Evolutionary conservation across 2,113 vertebrate genomes (phyloP), one percentile per base, ranked within the genome.

Genomic region (Sialia sialis): DNA sequence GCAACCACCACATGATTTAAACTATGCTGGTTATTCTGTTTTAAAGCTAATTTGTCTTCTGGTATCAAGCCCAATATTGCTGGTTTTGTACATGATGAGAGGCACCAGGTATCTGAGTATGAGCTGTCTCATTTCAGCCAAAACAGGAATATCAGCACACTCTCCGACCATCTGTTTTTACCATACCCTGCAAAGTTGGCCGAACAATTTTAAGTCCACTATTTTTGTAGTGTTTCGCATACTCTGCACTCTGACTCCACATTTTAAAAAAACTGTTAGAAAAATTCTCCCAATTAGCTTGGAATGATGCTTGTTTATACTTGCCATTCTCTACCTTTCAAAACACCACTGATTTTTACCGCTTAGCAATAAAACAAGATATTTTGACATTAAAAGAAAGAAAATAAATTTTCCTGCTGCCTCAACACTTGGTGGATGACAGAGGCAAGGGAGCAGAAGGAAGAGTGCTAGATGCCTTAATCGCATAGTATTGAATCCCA

Each of bases 161-260:
- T 55, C 51, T 87, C 67, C 46, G 74, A 66, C 51, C 67, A 91
- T 93, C 91, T 97, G 91, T 80, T 96, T 97, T 96, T 88, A 90
- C 69, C 91, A 93, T 74, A 74, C 30, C 29, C 30, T 56, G 34
- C 38, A 93, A 91, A 95, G n/a, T 9, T 85, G 51, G 63, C 70
- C 9, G n/a, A 82, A 74, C 43, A 77, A 46, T 32, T 94, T 56
- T 18, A 75, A 75, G 62, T 44, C 54, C 66, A 68, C 38, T 2
- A 2, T 22, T 68, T 91, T 9, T 77, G 55, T 36, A 68, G 41
- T 44, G 22, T 66, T 87, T 93, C 87, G 58, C 46, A 64, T 79
- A 83, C 16, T 80, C 38, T 62, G 55, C 22, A 76, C 32, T 90
- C 41, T 43, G 21, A 91, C 26, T 89, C 38, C 38, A 58, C 19